Percentiles rank a stretch among this genome's conserved stretches.
Evolutionary conservation across 2,113 vertebrate species (phyloP).

Genomic region (Dicaeum eximium): DNA sequence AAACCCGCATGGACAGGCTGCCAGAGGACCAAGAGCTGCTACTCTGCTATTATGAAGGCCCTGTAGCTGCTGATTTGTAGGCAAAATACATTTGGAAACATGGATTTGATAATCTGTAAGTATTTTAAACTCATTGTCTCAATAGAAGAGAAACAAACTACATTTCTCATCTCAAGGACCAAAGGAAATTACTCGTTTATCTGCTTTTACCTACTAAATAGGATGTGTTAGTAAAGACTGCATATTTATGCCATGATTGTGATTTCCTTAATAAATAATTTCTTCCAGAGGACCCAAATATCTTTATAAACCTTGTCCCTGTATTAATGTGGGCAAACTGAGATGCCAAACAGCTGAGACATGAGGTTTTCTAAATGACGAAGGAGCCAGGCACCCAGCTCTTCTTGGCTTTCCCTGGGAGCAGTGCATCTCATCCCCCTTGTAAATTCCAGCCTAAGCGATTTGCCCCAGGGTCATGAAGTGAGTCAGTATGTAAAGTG

Average conservation of each 20-base stretch:
- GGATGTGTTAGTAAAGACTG: not conserved
- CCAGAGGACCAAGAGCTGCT: not conserved
- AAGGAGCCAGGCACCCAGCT: not conserved
- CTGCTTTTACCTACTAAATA: not conserved
- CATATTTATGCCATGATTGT: not conserved
- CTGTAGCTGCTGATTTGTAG: not conserved
- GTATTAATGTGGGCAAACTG: not conserved
- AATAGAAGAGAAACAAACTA: not conserved
- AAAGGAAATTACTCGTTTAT: not conserved
- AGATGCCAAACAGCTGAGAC: not conserved
- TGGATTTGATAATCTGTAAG: not conserved
- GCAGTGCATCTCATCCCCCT: not conserved
- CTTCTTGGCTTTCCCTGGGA: not conserved
- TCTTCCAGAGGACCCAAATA: not conserved
- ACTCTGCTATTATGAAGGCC: not conserved
- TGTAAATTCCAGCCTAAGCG: constrained; percentile 36
- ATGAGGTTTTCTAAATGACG: not conserved
- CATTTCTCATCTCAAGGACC: not conserved
- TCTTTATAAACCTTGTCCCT: not conserved
- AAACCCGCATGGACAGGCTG: not conserved
- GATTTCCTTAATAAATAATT: not conserved
- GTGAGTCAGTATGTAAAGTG: constrained; percentile 41
- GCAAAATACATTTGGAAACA: not conserved
- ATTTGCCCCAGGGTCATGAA: constrained; percentile 38
- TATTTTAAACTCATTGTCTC: not conserved